Conservation (phyloP, 2,888 invertebrate genomes). For the Clepsis dumicolana region DNA sequence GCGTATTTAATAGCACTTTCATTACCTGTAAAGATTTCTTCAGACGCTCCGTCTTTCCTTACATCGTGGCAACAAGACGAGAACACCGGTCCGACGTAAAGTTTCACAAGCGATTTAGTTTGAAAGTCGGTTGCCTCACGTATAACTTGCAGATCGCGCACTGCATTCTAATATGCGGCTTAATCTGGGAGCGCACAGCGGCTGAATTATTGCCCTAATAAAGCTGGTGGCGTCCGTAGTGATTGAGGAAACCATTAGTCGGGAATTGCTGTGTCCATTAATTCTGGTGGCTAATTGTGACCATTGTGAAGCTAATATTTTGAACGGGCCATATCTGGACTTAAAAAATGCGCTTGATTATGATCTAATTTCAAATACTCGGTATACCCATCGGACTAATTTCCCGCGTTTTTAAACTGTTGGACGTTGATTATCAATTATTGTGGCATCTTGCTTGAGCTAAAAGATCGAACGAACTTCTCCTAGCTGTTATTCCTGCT, state of each 20-base stretch:
- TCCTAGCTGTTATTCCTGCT: too few species aligned
- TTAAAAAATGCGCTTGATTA: neutral
- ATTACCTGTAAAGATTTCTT: conserved; percentile 4
- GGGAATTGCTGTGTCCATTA: neutral
- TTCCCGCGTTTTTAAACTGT: too few species aligned
- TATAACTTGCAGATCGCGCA: conserved; percentile 55
- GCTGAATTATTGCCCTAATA: conserved; percentile 12
- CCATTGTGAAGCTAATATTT: neutral
- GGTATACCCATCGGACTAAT: too few species aligned
- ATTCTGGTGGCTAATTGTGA: neutral
- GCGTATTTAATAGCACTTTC: neutral
- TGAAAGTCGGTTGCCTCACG: conserved; percentile 65
- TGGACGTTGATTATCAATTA: neutral
- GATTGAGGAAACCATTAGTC: neutral
- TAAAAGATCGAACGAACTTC: too few species aligned
- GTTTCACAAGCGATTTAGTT: conserved; percentile 65
- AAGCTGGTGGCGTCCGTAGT: neutral
- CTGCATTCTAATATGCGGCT: conserved; percentile 48
- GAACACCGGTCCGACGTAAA: conserved; percentile 45
- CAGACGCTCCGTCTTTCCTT: conserved; percentile 26
- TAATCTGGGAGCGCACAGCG: conserved; percentile 41
- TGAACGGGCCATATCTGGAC: neutral
- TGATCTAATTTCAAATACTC: too few species aligned
- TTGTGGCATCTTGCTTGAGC: neutral
- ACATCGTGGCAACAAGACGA: conserved; percentile 40